Evolutionary conservation across 2,113 vertebrate species (phyloP).

Genomic region (Stigmatopora argus): DNA sequence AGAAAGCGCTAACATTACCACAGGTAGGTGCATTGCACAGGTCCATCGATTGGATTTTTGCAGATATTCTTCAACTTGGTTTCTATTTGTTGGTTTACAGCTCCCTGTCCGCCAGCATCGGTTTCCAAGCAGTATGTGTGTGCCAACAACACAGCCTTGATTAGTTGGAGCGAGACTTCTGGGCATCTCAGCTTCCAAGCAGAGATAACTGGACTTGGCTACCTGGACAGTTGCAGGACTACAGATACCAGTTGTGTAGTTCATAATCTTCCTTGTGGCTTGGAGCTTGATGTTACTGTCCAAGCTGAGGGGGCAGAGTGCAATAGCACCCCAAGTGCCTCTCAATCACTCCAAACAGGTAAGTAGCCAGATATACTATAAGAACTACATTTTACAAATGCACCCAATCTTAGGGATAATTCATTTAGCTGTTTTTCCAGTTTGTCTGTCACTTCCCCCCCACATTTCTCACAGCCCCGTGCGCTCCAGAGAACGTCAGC

Average conservation of each 20-base stretch:
- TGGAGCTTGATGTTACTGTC: slow-evolving; percentile 49
- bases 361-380: background rate
- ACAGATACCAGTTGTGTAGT: slow-evolving; percentile 42
- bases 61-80: background rate
- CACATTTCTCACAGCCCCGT: slow-evolving; percentile 47
- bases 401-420: background rate
- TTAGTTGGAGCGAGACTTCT: slow-evolving; percentile 40
- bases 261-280: slow-evolving; percentile 56
- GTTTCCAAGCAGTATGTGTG: slow-evolving; percentile 36
- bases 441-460: background rate
- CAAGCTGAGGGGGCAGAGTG: slow-evolving; percentile 40
- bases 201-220: slow-evolving; percentile 22
- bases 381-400: background rate
- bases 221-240: slow-evolving; percentile 35
- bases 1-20: slow-evolving; percentile 34
- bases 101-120: slow-evolving; percentile 46
- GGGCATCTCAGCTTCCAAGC: slow-evolving; percentile 31
- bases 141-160: slow-evolving; percentile 17
- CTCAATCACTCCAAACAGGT: slow-evolving; percentile 55
- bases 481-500: slow-evolving; percentile 56
- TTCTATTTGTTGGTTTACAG: slow-evolving; percentile 27
- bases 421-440: background rate
- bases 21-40: slow-evolving; percentile 35
- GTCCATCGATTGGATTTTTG: no score
- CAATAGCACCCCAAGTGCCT: slow-evolving; percentile 38